Evolutionary conservation across 2,113 vertebrate genomes (phyloP).

Genomic region (Neogobius melanostomus): DNA sequence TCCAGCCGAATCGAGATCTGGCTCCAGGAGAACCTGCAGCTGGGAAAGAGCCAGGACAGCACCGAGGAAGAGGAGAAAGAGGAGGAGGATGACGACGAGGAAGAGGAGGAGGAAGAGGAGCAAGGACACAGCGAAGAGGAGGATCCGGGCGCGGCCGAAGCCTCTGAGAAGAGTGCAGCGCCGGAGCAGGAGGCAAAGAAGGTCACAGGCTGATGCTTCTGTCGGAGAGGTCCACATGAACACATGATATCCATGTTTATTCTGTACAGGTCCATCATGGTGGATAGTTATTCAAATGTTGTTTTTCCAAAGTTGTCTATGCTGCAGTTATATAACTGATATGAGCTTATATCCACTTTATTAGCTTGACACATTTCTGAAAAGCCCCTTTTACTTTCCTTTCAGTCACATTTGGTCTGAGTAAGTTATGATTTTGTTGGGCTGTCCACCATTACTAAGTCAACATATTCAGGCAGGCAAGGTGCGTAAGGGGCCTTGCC

Average conservation of each 20-base stretch:
- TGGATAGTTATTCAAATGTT: no score
- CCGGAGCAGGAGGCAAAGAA: slow-evolving; percentile 59
- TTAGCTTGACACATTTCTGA: no score
- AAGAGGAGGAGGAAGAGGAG: slow-evolving; percentile 84
- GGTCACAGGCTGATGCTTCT: slow-evolving; percentile 51
- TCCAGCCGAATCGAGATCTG: slow-evolving; percentile 95
- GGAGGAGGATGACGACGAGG: slow-evolving; percentile 71
- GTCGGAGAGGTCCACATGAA: slow-evolving; percentile 3
- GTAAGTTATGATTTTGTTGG: no score
- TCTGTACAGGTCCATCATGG: no score
- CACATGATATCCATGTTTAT: neutral
- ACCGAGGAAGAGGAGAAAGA: slow-evolving; percentile 87
- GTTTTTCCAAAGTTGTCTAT: no score
- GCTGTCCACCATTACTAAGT: no score
- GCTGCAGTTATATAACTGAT: no score
- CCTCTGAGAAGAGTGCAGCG: slow-evolving; percentile 65
- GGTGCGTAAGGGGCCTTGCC: no score
- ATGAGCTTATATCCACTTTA: no score
- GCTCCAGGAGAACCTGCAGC: slow-evolving; percentile 96
- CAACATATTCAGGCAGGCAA: no score
- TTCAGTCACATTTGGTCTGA: no score
- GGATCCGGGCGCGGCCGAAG: slow-evolving; percentile 79
- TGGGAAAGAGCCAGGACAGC: slow-evolving; percentile 87
- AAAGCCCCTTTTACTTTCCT: no score
- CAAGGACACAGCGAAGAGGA: slow-evolving; percentile 86